These are phyloP conservation scores for Eudasyphora cyanicolor DNA, from an alignment of 2,888 invertebrate species.

Conservation along the genomic window DNA sequence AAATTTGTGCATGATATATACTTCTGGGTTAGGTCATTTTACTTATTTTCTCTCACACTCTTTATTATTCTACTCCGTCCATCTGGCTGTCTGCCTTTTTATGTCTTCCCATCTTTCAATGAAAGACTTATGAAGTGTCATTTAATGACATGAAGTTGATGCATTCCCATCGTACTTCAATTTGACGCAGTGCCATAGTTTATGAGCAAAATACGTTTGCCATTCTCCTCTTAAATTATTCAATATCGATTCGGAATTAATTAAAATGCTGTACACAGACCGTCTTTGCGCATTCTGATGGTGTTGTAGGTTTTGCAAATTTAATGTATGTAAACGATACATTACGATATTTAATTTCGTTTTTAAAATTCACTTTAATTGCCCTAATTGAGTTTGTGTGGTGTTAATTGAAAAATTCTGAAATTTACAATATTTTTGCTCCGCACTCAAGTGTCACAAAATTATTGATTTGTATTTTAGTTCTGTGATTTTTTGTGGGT, in stretches of 20 bases:
- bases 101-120: background rate
- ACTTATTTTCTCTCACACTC: too few species aligned
- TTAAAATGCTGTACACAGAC: background rate
- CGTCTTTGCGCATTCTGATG: background rate
- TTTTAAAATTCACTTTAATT: background rate
- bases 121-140: conserved; percentile 55
- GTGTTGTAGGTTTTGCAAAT: background rate
- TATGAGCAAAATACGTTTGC: background rate
- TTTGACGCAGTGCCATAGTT: background rate
- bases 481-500: too few species aligned
- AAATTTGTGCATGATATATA: too few species aligned
- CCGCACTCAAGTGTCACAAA: background rate
- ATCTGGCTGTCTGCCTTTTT: background rate
- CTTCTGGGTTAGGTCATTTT: too few species aligned
- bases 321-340: conserved; percentile 16
- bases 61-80: background rate
- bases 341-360: background rate
- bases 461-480: background rate
- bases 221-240: background rate
- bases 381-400: conserved; percentile 4
- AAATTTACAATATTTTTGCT: background rate
- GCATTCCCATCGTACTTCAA: background rate
- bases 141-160: conserved; percentile 47
- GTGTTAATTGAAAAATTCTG: background rate
- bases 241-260: background rate